Evolutionary conservation across 2,888 invertebrate genomes (phyloP).

Genomic region (Aporophyla lueneburgensis): DNA sequence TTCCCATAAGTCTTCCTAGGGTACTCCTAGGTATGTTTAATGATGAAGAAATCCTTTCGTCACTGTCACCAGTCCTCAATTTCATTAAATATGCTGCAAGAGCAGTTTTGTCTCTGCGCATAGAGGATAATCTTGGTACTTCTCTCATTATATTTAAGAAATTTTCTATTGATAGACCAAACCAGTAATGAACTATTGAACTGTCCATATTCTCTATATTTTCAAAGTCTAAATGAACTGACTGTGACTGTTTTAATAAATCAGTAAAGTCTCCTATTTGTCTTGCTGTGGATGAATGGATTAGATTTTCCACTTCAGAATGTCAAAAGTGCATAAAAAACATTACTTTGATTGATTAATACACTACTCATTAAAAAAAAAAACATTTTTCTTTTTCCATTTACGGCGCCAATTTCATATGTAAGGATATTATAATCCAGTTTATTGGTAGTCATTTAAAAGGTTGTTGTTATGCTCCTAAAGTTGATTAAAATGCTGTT

Average conservation of each 20-base stretch:
- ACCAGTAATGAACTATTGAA: conserved; percentile 4
- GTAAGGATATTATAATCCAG: too few species aligned
- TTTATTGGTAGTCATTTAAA: too few species aligned
- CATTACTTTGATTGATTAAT: too few species aligned
- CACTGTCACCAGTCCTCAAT: conserved; percentile 6
- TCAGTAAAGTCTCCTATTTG: conserved; percentile 6
- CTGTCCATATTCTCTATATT: conserved; percentile 7
- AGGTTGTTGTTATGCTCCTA: too few species aligned
- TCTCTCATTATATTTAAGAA: conserved; percentile 7
- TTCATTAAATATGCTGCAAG: conserved; percentile 14
- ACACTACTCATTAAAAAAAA: too few species aligned
- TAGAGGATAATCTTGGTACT: background rate
- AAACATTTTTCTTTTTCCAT: too few species aligned
- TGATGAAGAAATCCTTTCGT: background rate
- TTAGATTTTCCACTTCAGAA: background rate
- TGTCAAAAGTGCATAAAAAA: too few species aligned
- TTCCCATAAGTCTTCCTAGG: too few species aligned
- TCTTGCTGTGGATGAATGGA: background rate
- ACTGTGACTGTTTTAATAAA: conserved; percentile 6
- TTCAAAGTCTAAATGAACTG: conserved; percentile 6
- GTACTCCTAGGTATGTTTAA: too few species aligned
- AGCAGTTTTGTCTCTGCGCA: conserved; percentile 11
- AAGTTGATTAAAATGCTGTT: too few species aligned
- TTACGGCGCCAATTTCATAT: too few species aligned
- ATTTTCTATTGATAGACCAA: background rate